These are phyloP conservation scores for Drosophila bocki DNA, from an alignment of 1,140 invertebrate species.

Conservation along the genomic window DNA sequence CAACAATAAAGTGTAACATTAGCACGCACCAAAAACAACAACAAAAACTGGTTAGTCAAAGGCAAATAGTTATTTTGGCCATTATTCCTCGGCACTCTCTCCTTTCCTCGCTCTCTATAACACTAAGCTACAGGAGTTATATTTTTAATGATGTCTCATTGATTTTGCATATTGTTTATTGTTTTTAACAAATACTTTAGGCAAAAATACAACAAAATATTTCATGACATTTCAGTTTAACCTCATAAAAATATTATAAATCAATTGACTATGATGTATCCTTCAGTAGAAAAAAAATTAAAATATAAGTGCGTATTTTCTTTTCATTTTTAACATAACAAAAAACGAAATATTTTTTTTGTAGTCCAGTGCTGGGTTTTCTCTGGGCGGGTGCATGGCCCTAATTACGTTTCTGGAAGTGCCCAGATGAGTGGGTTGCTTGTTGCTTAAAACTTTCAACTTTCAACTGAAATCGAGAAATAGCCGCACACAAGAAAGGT, in stretches of 20 bases:
- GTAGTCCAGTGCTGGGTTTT: constrained; percentile 1
- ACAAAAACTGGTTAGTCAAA: constrained; percentile 49
- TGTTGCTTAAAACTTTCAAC: constrained; percentile 53
- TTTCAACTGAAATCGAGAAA: constrained; percentile 7
- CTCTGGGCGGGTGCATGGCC: constrained; percentile 32
- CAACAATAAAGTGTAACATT: constrained; percentile 75
- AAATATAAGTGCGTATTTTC: no score
- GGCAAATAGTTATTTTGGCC: constrained; percentile 67
- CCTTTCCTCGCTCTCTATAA: constrained; percentile 10
- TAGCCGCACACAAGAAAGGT: constrained; percentile 37
- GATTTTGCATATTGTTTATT: neutral
- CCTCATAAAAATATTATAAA: no score
- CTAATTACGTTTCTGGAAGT: constrained; percentile 66
- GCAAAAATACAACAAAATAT: no score
- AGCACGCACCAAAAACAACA: constrained; percentile 73
- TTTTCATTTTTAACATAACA: no score
- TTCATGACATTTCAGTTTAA: no score
- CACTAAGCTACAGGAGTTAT: neutral
- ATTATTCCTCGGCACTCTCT: constrained; percentile 49
- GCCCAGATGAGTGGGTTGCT: constrained; percentile 40
- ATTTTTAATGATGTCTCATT: neutral
- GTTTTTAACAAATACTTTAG: neutral
- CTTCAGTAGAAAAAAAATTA: no score
- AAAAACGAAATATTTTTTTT: neutral
- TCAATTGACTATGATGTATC: no score